Percentiles rank a stretch among this genome's conserved stretches.
These are phyloP conservation scores for Semaprochilodus insignis DNA, from an alignment of 2,797 vertebrate genomes.

Conservation along the genomic window DNA sequence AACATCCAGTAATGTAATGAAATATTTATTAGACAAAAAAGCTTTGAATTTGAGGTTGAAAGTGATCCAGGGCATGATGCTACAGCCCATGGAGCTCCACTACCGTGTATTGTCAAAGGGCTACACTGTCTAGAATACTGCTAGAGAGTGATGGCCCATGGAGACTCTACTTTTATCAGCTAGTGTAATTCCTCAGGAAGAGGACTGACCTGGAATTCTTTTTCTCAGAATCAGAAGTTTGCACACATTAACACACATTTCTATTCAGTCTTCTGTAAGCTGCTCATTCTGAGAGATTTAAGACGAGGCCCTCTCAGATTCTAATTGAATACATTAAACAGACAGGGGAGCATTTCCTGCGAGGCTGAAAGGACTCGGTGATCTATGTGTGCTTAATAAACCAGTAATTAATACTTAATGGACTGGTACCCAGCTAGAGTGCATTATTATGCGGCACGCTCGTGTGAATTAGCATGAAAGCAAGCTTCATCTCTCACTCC, in stretches of 20 bases:
- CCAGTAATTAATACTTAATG: slow-evolving; percentile 55
- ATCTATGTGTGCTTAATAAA: slow-evolving; percentile 46
- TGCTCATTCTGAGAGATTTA: slow-evolving; percentile 26
- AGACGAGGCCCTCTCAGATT: slow-evolving; percentile 26
- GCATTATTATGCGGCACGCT: slow-evolving; percentile 28
- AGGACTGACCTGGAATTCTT: neutral
- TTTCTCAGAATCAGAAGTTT: neutral
- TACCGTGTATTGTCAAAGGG: neutral
- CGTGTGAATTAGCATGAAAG: slow-evolving; percentile 31
- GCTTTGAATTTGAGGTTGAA: neutral
- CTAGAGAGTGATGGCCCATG: neutral
- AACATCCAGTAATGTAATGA: neutral
- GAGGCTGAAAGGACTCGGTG: slow-evolving; percentile 37
- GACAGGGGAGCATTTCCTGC: slow-evolving; percentile 27
- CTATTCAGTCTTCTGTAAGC: slow-evolving; percentile 25
- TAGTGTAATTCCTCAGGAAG: neutral
- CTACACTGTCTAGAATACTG: neutral
- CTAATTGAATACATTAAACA: slow-evolving; percentile 35
- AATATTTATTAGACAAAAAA: neutral
- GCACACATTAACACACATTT: neutral
- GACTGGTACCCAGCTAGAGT: slow-evolving; percentile 38
- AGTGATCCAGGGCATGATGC: neutral
- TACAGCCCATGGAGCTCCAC: neutral
- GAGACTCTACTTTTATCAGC: slow-evolving; percentile 9
- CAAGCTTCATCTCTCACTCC: slow-evolving; percentile 16